Percentiles rank a stretch among this genome's conserved stretches.
These are phyloP conservation scores for Barnardius zonarius DNA, from an alignment of 2,113 vertebrate genomes.

Conservation along the genomic window DNA sequence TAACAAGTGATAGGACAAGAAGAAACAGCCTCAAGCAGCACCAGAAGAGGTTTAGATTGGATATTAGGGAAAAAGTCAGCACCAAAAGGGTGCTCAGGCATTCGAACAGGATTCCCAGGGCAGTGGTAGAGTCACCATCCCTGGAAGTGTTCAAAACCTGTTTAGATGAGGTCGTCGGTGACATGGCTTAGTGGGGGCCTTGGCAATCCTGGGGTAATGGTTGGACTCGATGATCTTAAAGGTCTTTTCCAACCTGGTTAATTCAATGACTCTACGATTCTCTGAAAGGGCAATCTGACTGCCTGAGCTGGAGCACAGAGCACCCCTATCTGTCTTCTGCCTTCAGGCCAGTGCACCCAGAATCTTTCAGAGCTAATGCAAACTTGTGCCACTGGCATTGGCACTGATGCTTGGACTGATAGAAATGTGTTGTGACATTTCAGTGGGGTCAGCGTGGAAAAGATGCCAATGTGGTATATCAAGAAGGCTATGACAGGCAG, in stretches of 20 bases:
- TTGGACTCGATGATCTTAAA: neutral
- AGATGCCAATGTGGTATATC: constrained; percentile 43
- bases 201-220: neutral
- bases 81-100: neutral
- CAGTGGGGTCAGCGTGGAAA: neutral
- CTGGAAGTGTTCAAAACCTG: neutral
- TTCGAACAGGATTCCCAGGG: neutral
- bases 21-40: neutral
- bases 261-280: neutral
- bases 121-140: neutral
- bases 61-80: neutral
- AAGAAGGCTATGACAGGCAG: neutral
- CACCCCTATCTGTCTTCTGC: neutral
- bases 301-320: neutral
- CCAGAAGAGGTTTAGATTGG: neutral
- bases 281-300: neutral
- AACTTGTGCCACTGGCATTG: neutral
- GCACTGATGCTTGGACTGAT: neutral
- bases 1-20: neutral
- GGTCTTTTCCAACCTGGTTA: neutral
- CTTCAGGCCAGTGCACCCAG: neutral
- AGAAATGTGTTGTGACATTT: constrained; percentile 34
- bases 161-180: neutral
- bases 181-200: neutral
- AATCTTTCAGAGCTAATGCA: neutral